These are phyloP conservation scores for Peucedramus taeniatus DNA, from an alignment of 2,113 vertebrate species.

Conservation along the genomic window DNA sequence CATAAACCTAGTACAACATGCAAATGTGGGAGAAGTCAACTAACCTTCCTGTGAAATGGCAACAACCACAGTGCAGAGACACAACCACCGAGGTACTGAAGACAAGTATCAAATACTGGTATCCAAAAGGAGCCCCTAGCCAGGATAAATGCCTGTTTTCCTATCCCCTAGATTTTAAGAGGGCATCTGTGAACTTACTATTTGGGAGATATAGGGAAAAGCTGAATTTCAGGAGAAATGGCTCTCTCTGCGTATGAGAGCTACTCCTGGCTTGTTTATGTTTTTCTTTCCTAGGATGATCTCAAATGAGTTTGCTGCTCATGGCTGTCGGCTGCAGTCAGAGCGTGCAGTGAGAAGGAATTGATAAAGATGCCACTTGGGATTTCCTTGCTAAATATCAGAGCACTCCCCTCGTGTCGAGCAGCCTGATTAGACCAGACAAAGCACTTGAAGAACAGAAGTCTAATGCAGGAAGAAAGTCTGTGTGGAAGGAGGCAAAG, in stretches of 20 bases:
- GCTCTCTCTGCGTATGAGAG: not conserved
- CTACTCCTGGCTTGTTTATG: not conserved
- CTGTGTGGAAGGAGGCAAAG: not conserved
- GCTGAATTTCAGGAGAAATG: not conserved
- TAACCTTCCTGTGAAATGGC: not conserved
- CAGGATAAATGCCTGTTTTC: not conserved
- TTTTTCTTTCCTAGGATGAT: not conserved
- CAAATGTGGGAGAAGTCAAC: not conserved
- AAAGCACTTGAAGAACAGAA: not conserved
- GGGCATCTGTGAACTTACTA: not conserved
- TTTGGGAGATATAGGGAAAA: not conserved
- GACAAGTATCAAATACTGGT: not conserved
- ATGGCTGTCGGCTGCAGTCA: accelerated
- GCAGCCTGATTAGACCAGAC: not conserved
- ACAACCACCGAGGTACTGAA: not conserved
- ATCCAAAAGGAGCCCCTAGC: not conserved
- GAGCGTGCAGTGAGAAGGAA: not conserved
- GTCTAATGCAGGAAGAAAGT: not conserved
- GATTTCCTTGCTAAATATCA: not conserved
- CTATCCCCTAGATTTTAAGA: not conserved
- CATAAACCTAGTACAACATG: not conserved
- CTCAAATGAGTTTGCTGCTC: not conserved
- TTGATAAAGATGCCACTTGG: not conserved
- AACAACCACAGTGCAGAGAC: not conserved
- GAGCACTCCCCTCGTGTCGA: not conserved